Evolutionary conservation across 2,113 vertebrate genomes (phyloP).

Genomic region (Leptobrachium ailaonicum): DNA sequence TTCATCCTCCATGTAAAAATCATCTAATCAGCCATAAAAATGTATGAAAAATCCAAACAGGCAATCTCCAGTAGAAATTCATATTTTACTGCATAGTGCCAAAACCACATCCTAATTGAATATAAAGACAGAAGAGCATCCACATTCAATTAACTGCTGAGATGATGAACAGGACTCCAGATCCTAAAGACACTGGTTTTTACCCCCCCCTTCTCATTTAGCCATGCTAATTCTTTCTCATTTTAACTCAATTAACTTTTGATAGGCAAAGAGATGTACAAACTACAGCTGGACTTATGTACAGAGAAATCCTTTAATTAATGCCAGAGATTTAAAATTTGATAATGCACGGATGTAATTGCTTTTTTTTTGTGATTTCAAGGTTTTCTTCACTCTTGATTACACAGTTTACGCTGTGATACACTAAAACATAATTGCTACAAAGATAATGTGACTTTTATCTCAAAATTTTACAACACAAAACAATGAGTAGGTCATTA

Average conservation of each 20-base stretch:
- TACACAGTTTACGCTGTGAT: neutral
- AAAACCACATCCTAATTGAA: too few relatives aligned
- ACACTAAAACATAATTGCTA: neutral
- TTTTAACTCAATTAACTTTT: constrained; percentile 58
- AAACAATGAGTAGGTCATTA: neutral
- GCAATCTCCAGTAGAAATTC: too few relatives aligned
- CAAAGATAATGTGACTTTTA: neutral
- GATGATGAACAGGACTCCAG: too few relatives aligned
- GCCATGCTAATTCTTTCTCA: constrained; percentile 57
- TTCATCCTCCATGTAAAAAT: too few relatives aligned
- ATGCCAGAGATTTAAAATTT: constrained; percentile 7
- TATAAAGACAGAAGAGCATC: too few relatives aligned
- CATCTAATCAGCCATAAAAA: too few relatives aligned
- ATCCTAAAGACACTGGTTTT: constrained; percentile 57
- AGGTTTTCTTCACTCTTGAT: neutral
- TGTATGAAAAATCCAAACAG: too few relatives aligned
- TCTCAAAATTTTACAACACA: neutral
- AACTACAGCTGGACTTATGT: constrained; percentile 5
- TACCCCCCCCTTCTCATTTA: constrained; percentile 36
- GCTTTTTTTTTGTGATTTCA: neutral
- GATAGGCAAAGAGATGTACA: constrained; percentile 34
- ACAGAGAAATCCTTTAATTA: constrained; percentile 19
- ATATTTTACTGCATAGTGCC: too few relatives aligned
- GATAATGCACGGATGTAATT: constrained; percentile 9
- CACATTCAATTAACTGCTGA: too few relatives aligned